Evolutionary conservation across 1,140 invertebrate species (phyloP).

Genomic region (Drosophila ficusphila): DNA sequence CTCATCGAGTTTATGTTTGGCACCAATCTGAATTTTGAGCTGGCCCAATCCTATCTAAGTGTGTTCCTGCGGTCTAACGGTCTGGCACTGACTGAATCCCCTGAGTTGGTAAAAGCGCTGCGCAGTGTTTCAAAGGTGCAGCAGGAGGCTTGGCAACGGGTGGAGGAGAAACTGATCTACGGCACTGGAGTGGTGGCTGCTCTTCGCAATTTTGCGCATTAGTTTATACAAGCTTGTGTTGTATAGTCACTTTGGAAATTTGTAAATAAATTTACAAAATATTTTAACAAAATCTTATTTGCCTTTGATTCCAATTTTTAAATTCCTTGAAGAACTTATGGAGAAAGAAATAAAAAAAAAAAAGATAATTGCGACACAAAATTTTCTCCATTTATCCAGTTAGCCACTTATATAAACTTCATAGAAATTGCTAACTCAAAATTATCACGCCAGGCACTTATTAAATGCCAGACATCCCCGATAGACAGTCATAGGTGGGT

Average conservation of each 20-base stretch:
- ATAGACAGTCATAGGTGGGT: not conserved
- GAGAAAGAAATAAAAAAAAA: too few relatives aligned
- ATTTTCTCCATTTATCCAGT: not conserved
- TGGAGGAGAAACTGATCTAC: conserved; percentile 90
- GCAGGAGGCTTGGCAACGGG: conserved; percentile 87
- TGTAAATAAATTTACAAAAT: conserved; percentile 65
- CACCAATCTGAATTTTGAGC: conserved; percentile 94
- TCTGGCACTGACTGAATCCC: conserved; percentile 86
- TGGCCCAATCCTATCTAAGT: conserved; percentile 95
- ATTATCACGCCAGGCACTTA: conserved; percentile 10
- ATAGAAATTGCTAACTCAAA: not conserved
- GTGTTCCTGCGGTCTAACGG: conserved; percentile 95
- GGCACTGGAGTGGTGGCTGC: conserved; percentile 91
- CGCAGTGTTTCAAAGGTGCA: conserved; percentile 87
- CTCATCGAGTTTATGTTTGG: conserved; percentile 90
- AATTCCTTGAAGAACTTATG: too few relatives aligned
- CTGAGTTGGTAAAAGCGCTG: conserved; percentile 86
- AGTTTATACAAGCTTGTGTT: conserved; percentile 20
- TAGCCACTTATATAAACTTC: not conserved
- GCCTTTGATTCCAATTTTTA: not conserved
- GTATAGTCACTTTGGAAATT: conserved; percentile 24
- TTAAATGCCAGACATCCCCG: conserved; percentile 14
- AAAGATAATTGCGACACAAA: too few relatives aligned
- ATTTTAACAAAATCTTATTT: conserved; percentile 8
- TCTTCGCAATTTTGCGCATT: conserved; percentile 86